A percentile compares a stretch with the other conserved stretches of the same genome.
These are phyloP conservation scores for Lamellibrachia luymesi DNA, from an alignment of 1,140 invertebrate species.

Conservation along the genomic window DNA sequence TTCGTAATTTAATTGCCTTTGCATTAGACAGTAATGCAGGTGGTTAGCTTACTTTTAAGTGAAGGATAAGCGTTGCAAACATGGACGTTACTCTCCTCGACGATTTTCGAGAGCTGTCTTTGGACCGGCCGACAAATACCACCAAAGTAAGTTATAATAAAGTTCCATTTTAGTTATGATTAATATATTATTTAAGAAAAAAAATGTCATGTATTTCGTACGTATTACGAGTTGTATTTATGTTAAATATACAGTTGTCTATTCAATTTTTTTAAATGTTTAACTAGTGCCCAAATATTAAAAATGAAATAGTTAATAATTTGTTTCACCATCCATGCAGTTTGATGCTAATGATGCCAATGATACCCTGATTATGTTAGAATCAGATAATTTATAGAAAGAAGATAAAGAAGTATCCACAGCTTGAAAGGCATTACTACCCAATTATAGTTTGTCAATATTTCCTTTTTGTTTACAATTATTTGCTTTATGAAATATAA, in stretches of 20 bases:
- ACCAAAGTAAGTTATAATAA: slow-evolving; percentile 1
- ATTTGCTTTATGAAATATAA: too few species aligned
- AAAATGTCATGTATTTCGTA: not conserved
- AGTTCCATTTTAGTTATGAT: not conserved
- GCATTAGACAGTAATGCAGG: not conserved
- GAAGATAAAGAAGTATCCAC: not conserved
- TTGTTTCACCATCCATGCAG: too few species aligned
- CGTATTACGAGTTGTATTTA: not conserved
- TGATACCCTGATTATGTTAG: too few species aligned
- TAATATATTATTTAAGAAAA: not conserved
- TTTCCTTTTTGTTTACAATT: too few species aligned
- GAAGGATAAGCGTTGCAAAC: not conserved
- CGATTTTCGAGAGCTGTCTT: slow-evolving; percentile 4
- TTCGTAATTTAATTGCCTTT: not conserved
- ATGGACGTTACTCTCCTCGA: slow-evolving; percentile 3
- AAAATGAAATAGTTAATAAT: not conserved
- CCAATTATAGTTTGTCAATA: too few species aligned
- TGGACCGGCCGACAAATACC: not conserved
- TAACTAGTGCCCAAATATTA: not conserved
- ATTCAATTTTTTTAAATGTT: not conserved
- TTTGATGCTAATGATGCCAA: too few species aligned
- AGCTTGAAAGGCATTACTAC: not conserved
- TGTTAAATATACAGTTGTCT: not conserved
- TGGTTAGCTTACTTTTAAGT: slow-evolving; percentile 5
- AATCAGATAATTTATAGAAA: not conserved